phyloP scores from a whole-genome alignment of 2,797 vertebrate genomes.

The Fistularia commersonii region DNA sequence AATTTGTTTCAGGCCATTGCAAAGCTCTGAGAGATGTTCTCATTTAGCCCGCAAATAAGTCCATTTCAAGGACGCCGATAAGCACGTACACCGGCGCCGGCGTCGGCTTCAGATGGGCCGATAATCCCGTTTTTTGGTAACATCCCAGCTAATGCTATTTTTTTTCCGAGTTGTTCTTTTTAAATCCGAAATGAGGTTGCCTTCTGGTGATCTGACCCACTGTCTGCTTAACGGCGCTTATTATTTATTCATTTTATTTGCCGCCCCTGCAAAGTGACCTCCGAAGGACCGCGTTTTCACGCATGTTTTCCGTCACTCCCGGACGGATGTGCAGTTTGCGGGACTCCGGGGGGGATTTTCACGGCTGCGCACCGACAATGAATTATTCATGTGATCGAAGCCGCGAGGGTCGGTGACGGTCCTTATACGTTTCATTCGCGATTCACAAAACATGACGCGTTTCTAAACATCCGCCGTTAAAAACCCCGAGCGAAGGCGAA shows the following conservation, averaged over 20 bases:
- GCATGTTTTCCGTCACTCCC: background rate
- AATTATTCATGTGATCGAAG: too few species aligned
- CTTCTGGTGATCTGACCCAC: constrained; percentile 15
- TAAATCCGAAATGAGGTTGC: constrained; percentile 30
- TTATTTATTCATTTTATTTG: constrained; percentile 9
- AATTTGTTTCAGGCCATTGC: constrained; percentile 17
- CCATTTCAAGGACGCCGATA: constrained; percentile 16
- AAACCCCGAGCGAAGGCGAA: too few species aligned
- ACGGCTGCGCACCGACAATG: too few species aligned
- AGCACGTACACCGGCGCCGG: constrained; percentile 17
- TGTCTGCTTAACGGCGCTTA: constrained; percentile 13
- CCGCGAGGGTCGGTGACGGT: too few species aligned
- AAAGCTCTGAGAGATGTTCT: constrained; percentile 17
- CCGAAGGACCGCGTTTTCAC: constrained; percentile 6
- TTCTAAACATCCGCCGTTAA: too few species aligned
- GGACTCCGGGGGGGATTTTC: too few species aligned
- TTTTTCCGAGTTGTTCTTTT: constrained; percentile 28
- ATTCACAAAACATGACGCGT: too few species aligned
- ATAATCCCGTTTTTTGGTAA: constrained; percentile 33
- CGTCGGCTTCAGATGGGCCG: constrained; percentile 15
- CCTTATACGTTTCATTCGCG: too few species aligned
- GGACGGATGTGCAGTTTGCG: background rate
- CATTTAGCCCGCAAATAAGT: constrained; percentile 24
- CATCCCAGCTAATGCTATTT: constrained; percentile 31
- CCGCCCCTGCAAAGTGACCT: constrained; percentile 23